A percentile compares a stretch with the other conserved stretches of the same genome.
Evolutionary conservation across 2,797 vertebrate genomes (phyloP).

Genomic region (Pangasius krempfi): DNA sequence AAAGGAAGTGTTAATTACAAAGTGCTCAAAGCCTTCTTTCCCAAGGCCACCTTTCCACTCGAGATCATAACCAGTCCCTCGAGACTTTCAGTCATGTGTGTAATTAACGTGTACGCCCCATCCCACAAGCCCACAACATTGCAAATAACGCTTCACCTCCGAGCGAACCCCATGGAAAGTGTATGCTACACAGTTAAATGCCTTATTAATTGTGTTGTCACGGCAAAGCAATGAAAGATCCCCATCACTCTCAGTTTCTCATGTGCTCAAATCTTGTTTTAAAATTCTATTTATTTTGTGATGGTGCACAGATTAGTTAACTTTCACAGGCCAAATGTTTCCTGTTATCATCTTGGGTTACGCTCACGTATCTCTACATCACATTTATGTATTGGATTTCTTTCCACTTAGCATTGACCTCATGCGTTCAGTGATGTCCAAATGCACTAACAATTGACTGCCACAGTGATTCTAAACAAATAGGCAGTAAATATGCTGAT

Average conservation of each 20-base stretch:
- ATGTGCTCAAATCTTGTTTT: conserved; percentile 2
- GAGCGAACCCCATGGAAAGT: conserved; percentile 39
- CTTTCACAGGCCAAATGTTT: not conserved
- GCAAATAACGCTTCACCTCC: conserved; percentile 41
- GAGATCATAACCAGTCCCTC: conserved; percentile 41
- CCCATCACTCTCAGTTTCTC: conserved; percentile 4
- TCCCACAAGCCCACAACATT: conserved; percentile 38
- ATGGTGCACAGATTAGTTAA: not conserved
- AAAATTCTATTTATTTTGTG: conserved; percentile 7
- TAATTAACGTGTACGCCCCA: conserved; percentile 56
- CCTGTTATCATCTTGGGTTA: not conserved
- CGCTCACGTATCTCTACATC: not conserved
- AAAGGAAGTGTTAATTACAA: conserved; percentile 57
- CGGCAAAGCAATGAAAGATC: conserved; percentile 39
- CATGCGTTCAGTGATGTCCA: not conserved
- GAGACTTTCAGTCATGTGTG: conserved; percentile 54
- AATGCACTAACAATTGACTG: not conserved
- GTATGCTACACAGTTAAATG: conserved; percentile 45
- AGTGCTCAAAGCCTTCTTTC: conserved; percentile 48
- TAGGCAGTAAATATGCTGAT: not conserved
- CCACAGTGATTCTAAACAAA: not conserved
- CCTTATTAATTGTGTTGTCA: conserved; percentile 54
- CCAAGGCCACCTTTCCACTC: conserved; percentile 49
- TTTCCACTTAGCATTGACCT: not conserved
- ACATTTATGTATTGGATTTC: not conserved